Percentiles rank a stretch among this genome's conserved stretches.
phyloP scores from a whole-genome alignment of 1,140 invertebrate species.

The Cydia strobilella region DNA sequence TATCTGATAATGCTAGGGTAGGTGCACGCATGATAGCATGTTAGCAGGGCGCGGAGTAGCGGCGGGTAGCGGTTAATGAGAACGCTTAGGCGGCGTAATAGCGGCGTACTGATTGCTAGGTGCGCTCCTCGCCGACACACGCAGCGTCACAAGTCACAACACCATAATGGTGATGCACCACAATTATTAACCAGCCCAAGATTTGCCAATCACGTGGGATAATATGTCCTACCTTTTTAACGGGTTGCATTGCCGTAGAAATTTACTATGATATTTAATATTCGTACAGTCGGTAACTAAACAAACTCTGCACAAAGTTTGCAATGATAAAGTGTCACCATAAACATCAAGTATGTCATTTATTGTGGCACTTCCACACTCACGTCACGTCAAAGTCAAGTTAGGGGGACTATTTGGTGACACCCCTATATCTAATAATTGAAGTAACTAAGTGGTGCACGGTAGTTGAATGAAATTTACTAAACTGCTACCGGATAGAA shows the following conservation, averaged over 20 bases:
- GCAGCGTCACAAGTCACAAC: constrained; percentile 44
- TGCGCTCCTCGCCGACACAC: constrained; percentile 44
- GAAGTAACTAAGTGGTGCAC: not conserved
- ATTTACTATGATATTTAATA: not conserved
- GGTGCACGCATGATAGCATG: constrained; percentile 35
- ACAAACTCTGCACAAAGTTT: no score
- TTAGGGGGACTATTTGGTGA: not conserved
- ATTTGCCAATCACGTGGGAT: constrained; percentile 16
- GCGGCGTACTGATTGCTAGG: constrained; percentile 53
- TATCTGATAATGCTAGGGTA: constrained; percentile 42
- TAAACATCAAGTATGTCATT: no score
- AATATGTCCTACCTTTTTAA: constrained; percentile 17
- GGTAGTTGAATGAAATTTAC: constrained; percentile 7
- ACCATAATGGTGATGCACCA: constrained; percentile 43
- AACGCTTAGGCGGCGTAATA: constrained; percentile 58
- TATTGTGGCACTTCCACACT: not conserved
- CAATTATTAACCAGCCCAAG: constrained; percentile 41
- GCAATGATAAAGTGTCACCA: no score
- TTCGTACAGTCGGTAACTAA: no score
- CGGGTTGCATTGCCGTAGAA: constrained; percentile 6
- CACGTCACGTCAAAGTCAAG: not conserved
- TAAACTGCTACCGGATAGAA: constrained; percentile 11
- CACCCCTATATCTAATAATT: not conserved
- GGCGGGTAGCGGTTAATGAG: constrained; percentile 49
- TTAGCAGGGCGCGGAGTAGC: constrained; percentile 29